phyloP scores from a whole-genome alignment of 1,140 invertebrate species.

The Ruditapes philippinarum region DNA sequence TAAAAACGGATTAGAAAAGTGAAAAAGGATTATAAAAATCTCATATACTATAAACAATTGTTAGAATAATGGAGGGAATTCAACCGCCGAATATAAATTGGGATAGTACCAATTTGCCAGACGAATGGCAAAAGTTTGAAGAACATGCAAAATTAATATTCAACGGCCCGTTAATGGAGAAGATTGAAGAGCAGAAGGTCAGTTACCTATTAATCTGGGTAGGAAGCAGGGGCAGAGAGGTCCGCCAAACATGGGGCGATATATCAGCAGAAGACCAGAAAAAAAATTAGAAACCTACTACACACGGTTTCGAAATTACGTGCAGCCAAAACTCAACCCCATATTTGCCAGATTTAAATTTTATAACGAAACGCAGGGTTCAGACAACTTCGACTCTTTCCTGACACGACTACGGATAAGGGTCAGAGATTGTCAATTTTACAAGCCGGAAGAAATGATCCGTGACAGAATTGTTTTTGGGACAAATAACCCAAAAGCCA shows the following conservation, averaged over 20 bases:
- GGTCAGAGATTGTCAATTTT: background rate
- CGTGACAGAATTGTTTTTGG: background rate
- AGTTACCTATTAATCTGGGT: too few species aligned
- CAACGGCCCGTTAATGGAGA: background rate
- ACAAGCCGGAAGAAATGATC: background rate
- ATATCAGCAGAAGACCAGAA: background rate
- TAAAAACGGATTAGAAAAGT: too few species aligned
- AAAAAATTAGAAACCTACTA: conserved; percentile 2
- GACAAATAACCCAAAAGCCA: background rate
- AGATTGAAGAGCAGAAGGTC: too few species aligned
- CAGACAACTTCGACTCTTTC: background rate
- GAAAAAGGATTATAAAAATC: background rate
- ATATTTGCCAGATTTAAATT: conserved; percentile 11
- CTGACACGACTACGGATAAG: background rate
- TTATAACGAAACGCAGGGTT: conserved; percentile 3
- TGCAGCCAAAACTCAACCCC: background rate
- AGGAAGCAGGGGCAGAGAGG: background rate
- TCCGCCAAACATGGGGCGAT: background rate
- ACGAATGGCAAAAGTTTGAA: background rate
- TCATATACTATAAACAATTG: background rate
- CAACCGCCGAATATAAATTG: background rate
- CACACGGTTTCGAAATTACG: background rate
- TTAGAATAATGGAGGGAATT: background rate
- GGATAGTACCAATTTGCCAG: background rate
- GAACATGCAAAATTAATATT: background rate